phyloP scores from a whole-genome alignment of 2,888 invertebrate genomes.

The Carpatolechia fugitivella region DNA sequence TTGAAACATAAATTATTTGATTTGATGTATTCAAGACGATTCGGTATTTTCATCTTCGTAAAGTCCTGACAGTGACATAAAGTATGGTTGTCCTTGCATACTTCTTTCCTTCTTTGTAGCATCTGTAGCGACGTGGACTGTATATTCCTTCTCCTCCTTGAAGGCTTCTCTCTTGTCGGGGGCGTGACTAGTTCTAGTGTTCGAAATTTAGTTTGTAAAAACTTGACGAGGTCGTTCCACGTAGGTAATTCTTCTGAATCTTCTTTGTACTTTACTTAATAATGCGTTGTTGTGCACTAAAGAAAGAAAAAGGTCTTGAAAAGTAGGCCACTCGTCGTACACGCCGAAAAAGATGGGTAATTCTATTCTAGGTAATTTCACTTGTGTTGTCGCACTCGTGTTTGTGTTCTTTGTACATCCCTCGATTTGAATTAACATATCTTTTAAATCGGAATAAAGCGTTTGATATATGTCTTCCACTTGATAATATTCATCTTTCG shows the following conservation, averaged over 20 bases:
- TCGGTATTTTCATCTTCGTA: slow-evolving; percentile 13
- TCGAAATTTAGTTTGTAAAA: neutral
- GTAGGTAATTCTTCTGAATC: neutral
- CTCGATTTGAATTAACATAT: neutral
- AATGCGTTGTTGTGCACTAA: slow-evolving; percentile 12
- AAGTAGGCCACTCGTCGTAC: slow-evolving; percentile 12
- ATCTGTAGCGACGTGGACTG: neutral
- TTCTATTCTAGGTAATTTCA: slow-evolving; percentile 10
- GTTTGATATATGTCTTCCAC: neutral
- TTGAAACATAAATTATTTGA: slow-evolving; percentile 22
- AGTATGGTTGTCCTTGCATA: slow-evolving; percentile 19
- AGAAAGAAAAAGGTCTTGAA: slow-evolving; percentile 10
- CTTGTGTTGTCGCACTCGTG: neutral
- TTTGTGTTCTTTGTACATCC: neutral
- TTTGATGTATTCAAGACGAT: slow-evolving; percentile 18
- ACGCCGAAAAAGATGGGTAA: slow-evolving; percentile 9
- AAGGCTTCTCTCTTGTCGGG: neutral
- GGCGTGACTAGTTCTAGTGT: neutral
- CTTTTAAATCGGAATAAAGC: neutral
- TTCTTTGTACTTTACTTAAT: slow-evolving; percentile 3
- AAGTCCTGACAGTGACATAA: slow-evolving; percentile 24
- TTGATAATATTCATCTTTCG: neutral
- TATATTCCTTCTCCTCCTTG: neutral
- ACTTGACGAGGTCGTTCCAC: neutral
- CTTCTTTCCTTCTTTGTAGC: neutral